Conservation (phyloP, 1,140 invertebrate genomes). For the Ceratoteleas bidentatus region DNA sequence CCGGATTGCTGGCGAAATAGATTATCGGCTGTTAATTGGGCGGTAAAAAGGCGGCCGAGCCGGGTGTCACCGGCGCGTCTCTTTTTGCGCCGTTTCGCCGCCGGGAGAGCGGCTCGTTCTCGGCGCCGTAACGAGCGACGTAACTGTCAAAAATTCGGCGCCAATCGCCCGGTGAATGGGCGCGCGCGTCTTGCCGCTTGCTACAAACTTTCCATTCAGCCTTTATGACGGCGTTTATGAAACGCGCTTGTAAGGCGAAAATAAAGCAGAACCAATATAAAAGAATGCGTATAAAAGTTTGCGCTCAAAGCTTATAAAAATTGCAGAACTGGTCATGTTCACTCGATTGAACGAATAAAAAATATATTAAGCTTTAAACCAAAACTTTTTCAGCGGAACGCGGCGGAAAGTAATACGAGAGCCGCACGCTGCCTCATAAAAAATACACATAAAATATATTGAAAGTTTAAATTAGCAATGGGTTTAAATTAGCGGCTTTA, state of each 20-base stretch:
- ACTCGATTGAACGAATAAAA: slow-evolving; percentile 68
- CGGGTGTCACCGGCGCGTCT: neutral
- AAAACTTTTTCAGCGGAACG: no score
- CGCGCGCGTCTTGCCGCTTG: slow-evolving; percentile 35
- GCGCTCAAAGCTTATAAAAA: slow-evolving; percentile 66
- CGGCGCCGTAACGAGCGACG: no score
- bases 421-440: no score
- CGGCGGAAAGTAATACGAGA: no score
- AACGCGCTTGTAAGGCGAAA: slow-evolving; percentile 63
- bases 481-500: no score
- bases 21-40: slow-evolving; percentile 14
- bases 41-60: slow-evolving; percentile 10
- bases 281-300: slow-evolving; percentile 68
- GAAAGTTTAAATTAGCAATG: no score
- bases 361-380: no score
- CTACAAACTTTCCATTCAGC: slow-evolving; percentile 60
- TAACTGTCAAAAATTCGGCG: slow-evolving; percentile 27
- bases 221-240: slow-evolving; percentile 64
- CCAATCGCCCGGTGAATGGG: slow-evolving; percentile 28
- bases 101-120: no score
- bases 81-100: no score
- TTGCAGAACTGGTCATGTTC: slow-evolving; percentile 67
- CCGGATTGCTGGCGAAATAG: slow-evolving; percentile 34
- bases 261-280: slow-evolving; percentile 67
- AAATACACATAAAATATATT: no score